A percentile compares a stretch with the other conserved stretches of the same genome.
Evolutionary conservation across 2,888 invertebrate genomes (phyloP).

Genomic region (Scaptomyza polygonia): DNA sequence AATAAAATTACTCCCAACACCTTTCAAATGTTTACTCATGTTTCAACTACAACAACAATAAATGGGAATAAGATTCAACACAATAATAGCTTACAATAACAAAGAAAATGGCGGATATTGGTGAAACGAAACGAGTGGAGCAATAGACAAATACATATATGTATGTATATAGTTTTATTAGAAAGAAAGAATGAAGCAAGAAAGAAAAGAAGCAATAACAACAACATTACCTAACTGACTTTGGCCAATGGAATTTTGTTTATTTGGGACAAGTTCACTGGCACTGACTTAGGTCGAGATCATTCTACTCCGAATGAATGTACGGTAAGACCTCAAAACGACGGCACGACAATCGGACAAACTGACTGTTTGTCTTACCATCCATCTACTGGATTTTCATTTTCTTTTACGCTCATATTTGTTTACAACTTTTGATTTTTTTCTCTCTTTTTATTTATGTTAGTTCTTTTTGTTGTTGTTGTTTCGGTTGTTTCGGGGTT

Average conservation of each 20-base stretch:
- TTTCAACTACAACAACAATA: conserved; percentile 4
- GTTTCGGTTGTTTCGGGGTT: conserved; percentile 18
- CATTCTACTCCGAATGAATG: conserved; percentile 24
- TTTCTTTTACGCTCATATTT: conserved; percentile 81
- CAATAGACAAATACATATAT: conserved; percentile 10
- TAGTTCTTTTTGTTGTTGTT: conserved; percentile 17
- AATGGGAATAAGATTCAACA: conserved; percentile 9
- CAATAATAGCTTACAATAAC: conserved; percentile 46
- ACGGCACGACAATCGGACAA: conserved; percentile 1
- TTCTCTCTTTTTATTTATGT: conserved; percentile 47
- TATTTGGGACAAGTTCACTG: conserved; percentile 82
- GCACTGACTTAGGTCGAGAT: conserved; percentile 37
- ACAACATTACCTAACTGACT: conserved; percentile 57
- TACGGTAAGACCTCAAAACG: conserved; percentile 36
- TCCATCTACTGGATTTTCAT: conserved; percentile 58
- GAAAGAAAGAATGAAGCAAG: conserved; percentile 22
- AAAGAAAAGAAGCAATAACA: conserved; percentile 11
- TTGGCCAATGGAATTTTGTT: conserved; percentile 75
- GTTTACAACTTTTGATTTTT: conserved; percentile 80
- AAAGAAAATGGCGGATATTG: conserved; percentile 46
- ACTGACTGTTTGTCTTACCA: conserved; percentile 11
- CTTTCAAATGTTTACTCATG: conserved; percentile 28
- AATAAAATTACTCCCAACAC: conserved; percentile 16
- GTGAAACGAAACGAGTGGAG: conserved; percentile 9
- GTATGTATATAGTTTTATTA: not conserved